Conservation (phyloP, 2,888 invertebrate genomes). For the Thelaira solivaga region DNA sequence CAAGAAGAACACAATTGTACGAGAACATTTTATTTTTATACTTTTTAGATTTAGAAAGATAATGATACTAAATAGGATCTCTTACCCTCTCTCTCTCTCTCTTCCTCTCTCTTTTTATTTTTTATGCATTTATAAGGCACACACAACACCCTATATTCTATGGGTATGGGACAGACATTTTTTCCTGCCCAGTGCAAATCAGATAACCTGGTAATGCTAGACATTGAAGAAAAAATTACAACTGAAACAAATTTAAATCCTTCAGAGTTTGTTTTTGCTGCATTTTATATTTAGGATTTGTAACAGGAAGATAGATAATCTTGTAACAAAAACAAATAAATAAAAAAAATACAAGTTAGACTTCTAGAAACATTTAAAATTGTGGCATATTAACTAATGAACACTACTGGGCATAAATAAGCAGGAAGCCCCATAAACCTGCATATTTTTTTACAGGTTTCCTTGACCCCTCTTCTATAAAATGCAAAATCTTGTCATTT, state of each 20-base stretch:
- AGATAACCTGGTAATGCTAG: constrained; percentile 55
- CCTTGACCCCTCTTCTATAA: constrained; percentile 58
- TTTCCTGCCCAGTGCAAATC: constrained; percentile 40
- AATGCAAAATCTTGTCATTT: constrained; percentile 3
- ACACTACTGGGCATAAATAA: not conserved
- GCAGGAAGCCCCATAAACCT: constrained; percentile 56
- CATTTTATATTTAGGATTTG: constrained; percentile 48
- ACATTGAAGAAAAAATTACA: constrained; percentile 37
- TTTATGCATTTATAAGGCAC: constrained; percentile 34
- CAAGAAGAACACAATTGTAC: not conserved
- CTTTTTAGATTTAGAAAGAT: constrained; percentile 38
- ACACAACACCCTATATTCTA: constrained; percentile 26
- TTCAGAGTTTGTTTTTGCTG: constrained; percentile 6
- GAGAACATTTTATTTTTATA: not conserved
- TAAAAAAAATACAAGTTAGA: constrained; percentile 20
- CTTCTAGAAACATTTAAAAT: constrained; percentile 10
- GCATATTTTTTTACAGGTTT: constrained; percentile 48
- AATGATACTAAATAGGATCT: constrained; percentile 53
- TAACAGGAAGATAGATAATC: constrained; percentile 61
- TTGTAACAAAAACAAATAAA: not conserved
- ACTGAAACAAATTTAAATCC: constrained; percentile 31
- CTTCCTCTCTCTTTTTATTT: constrained; percentile 7
- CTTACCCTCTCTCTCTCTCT: no score
- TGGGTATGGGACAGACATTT: constrained; percentile 24
- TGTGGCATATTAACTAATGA: not conserved